These are phyloP conservation scores for Copidosoma aretas DNA, from an alignment of 2,888 invertebrate genomes.

Conservation along the genomic window DNA sequence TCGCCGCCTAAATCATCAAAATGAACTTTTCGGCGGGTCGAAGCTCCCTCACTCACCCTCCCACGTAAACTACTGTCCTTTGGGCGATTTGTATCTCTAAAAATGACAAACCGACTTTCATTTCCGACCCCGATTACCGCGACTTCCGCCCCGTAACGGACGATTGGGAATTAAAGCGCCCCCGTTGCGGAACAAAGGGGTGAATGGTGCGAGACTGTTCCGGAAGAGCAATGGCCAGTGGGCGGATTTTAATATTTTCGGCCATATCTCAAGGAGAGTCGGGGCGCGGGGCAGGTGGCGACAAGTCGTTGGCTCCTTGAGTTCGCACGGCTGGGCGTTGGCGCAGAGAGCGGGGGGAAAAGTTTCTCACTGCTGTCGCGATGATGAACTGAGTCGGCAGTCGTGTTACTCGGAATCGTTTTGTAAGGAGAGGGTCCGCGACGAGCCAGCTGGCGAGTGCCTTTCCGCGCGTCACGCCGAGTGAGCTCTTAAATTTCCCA, in stretches of 20 bases:
- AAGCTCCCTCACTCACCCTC: too few species aligned
- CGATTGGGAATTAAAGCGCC: slow-evolving; percentile 36
- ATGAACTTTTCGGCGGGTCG: slow-evolving; percentile 36
- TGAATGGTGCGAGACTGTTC: slow-evolving; percentile 22
- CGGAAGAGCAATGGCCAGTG: slow-evolving; percentile 22
- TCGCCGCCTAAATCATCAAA: slow-evolving; percentile 34
- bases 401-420: too few species aligned
- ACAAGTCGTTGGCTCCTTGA: too few species aligned
- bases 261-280: slow-evolving; percentile 53
- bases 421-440: too few species aligned
- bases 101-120: slow-evolving; percentile 41
- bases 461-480: too few species aligned
- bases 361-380: background rate
- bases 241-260: slow-evolving; percentile 56
- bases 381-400: too few species aligned
- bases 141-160: slow-evolving; percentile 26
- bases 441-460: too few species aligned
- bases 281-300: background rate
- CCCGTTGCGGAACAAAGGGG: background rate
- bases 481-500: too few species aligned
- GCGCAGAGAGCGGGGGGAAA: background rate
- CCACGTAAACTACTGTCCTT: background rate
- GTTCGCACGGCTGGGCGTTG: too few species aligned
- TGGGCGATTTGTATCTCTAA: slow-evolving; percentile 38
- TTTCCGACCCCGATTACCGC: slow-evolving; percentile 24